Conservation (phyloP, 1,140 invertebrate species). For the Drosophila sp. region DNA sequence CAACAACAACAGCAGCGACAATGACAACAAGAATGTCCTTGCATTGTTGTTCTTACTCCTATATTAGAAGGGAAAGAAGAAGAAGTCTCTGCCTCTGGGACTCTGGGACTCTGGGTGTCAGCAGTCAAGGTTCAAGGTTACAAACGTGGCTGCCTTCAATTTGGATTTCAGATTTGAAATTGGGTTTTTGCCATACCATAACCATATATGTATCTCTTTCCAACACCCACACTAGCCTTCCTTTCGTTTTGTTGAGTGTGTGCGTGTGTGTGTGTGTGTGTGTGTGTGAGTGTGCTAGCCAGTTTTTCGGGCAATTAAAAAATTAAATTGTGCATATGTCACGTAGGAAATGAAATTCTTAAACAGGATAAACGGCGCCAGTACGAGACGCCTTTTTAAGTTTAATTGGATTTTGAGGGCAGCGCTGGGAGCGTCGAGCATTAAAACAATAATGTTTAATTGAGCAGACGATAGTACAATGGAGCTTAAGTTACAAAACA, state of each 20-base stretch:
- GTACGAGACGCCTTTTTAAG: constrained; percentile 63
- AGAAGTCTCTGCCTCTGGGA: constrained; percentile 31
- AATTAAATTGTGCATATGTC: constrained; percentile 80
- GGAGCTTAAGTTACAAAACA: constrained; percentile 19
- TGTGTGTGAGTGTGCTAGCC: constrained; percentile 37
- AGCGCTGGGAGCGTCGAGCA: constrained; percentile 32
- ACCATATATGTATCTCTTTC: not conserved
- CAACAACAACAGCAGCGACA: constrained; percentile 14
- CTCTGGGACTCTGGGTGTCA: constrained; percentile 17
- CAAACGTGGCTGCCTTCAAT: constrained; percentile 44
- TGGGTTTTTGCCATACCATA: constrained; percentile 6
- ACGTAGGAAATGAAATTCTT: constrained; percentile 52
- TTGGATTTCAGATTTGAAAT: constrained; percentile 18
- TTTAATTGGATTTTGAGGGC: constrained; percentile 77
- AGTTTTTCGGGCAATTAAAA: constrained; percentile 76
- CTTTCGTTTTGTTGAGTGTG: not conserved
- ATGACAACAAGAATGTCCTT: constrained; percentile 61
- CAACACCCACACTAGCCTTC: not conserved
- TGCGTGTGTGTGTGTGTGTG: constrained; percentile 38
- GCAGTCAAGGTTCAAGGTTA: constrained; percentile 71
- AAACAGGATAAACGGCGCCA: constrained; percentile 29
- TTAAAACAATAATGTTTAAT: constrained; percentile 62
- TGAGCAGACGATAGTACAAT: constrained; percentile 32
- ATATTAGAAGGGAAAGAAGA: constrained; percentile 40
- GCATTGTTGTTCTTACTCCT: constrained; percentile 39